Percentiles rank a stretch among this genome's conserved stretches.
Conservation (phyloP, 2,113 vertebrate species). For the Crocuta crocuta region DNA sequence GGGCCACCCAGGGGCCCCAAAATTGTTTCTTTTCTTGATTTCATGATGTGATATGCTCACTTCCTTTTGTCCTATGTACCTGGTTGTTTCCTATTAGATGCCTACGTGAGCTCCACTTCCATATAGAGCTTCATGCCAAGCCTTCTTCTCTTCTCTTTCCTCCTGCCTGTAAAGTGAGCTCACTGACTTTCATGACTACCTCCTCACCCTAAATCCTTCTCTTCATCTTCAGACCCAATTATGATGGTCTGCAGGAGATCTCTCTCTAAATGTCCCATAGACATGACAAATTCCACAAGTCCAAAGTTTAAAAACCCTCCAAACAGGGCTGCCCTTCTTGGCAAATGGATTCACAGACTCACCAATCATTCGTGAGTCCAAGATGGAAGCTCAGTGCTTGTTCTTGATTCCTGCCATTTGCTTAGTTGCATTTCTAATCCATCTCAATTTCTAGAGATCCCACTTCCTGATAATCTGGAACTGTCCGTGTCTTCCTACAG, state of each 20-base stretch:
- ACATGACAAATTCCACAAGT: background rate
- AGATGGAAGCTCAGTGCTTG: background rate
- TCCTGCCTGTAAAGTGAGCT: background rate
- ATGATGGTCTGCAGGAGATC: background rate
- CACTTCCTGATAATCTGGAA: background rate
- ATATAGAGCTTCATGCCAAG: background rate
- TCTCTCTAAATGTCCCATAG: background rate
- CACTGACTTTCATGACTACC: background rate
- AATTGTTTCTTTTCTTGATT: background rate
- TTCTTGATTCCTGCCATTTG: background rate
- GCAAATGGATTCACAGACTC: background rate
- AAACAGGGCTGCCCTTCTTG: background rate
- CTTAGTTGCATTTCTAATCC: background rate
- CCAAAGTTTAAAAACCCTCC: background rate
- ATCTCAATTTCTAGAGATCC: background rate
- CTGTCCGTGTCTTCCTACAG: rapidly evolving
- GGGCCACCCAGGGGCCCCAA: no score
- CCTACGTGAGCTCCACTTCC: background rate
- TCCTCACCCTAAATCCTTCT: background rate
- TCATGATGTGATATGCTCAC: background rate
- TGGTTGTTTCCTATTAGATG: background rate
- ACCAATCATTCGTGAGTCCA: background rate
- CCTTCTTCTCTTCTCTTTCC: background rate
- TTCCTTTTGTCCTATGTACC: rapidly evolving
- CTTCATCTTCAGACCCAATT: background rate